Evolutionary conservation across 2,113 vertebrate species (phyloP).

Genomic region (Crotalus helleri): DNA sequence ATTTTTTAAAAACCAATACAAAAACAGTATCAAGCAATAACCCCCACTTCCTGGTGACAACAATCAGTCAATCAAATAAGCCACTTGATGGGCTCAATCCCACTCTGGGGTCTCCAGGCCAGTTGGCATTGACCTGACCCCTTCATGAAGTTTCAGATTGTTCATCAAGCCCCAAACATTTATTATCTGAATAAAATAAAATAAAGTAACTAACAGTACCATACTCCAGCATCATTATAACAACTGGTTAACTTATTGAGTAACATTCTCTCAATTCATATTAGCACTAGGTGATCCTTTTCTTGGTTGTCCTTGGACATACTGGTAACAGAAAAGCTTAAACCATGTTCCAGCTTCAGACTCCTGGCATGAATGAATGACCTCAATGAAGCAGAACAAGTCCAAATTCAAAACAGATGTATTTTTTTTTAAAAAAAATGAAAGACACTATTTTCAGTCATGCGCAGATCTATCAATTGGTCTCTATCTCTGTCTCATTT

Average conservation of each 20-base stretch:
- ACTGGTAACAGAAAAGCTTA: background rate
- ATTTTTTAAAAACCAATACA: too few relatives aligned
- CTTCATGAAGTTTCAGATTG: too few relatives aligned
- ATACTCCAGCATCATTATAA: background rate
- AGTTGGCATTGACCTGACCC: too few relatives aligned
- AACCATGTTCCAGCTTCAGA: background rate
- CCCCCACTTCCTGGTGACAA: too few relatives aligned
- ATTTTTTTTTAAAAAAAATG: background rate
- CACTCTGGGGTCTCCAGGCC: too few relatives aligned
- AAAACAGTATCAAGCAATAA: too few relatives aligned
- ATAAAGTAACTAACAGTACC: background rate
- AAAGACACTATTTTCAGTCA: background rate
- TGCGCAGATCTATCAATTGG: background rate
- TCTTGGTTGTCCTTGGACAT: background rate
- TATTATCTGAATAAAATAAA: too few relatives aligned
- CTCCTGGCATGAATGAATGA: background rate
- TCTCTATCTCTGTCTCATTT: too few relatives aligned
- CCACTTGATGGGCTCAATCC: too few relatives aligned
- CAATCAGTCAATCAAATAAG: too few relatives aligned
- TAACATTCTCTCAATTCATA: background rate
- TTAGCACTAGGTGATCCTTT: background rate
- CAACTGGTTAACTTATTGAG: too few relatives aligned
- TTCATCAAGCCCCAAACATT: too few relatives aligned
- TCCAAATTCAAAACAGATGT: background rate
- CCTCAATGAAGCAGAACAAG: background rate